These are phyloP conservation scores for Mormyrus iriodes DNA, from an alignment of 2,113 vertebrate genomes.

Conservation along the genomic window DNA sequence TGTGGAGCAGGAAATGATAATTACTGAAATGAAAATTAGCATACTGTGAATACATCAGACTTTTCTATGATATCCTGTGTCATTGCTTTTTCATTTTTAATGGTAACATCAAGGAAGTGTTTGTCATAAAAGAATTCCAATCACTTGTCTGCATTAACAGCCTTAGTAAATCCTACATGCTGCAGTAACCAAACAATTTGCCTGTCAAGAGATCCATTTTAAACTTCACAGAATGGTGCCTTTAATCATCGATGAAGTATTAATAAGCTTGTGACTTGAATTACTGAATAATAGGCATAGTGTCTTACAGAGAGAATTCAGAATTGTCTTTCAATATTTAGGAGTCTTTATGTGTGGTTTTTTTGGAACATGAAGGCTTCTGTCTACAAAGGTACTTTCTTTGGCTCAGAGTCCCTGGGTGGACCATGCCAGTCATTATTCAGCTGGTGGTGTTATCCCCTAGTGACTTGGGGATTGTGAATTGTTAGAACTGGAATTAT, in stretches of 20 bases:
- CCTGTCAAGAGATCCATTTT: not conserved
- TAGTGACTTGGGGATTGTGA: not conserved
- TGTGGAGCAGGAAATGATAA: not conserved
- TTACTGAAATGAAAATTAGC: not conserved
- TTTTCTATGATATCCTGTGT: not conserved
- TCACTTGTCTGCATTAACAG: not conserved
- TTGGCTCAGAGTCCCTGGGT: not conserved
- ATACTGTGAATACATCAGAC: not conserved
- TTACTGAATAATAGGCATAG: not conserved
- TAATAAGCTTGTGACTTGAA: not conserved
- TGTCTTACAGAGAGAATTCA: not conserved
- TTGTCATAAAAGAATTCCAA: not conserved
- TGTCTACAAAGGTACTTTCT: not conserved
- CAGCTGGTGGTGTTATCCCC: not conserved
- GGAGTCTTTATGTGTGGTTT: not conserved
- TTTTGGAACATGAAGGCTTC: not conserved
- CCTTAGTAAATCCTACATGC: not conserved
- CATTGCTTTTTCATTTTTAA: not conserved
- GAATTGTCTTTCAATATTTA: constrained; percentile 1
- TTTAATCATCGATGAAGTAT: constrained; percentile 2
- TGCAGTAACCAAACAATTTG: not conserved
- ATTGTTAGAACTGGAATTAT: not conserved
- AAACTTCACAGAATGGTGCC: constrained; percentile 5
- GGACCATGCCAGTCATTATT: not conserved
- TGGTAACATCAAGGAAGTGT: not conserved